Conservation (phyloP, 2,888 invertebrate species). For the Caenorhabditis plicata region DNA sequence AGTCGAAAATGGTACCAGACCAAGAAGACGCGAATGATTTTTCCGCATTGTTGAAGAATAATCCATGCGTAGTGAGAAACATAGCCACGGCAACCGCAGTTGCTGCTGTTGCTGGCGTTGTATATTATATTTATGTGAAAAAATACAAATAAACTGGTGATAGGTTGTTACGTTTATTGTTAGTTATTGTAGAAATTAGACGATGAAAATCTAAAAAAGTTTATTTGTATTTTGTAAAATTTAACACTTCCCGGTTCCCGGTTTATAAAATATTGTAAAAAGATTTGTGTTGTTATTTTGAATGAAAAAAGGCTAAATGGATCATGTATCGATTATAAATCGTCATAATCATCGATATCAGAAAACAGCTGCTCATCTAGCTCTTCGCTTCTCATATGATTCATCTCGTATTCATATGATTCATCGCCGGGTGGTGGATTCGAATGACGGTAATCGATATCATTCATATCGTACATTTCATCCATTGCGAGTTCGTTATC, state of each 20-base stretch:
- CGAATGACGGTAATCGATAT: slow-evolving; percentile 9
- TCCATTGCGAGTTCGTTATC: slow-evolving; percentile 20
- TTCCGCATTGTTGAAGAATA: slow-evolving; percentile 30
- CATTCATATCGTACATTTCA: slow-evolving; percentile 26
- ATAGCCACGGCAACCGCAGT: slow-evolving; percentile 31
- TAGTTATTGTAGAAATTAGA: neutral
- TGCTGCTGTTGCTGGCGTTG: slow-evolving; percentile 34
- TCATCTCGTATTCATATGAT: slow-evolving; percentile 1
- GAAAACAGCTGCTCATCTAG: slow-evolving; percentile 40
- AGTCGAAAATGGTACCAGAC: slow-evolving; percentile 28
- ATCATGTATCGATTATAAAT: too few species aligned
- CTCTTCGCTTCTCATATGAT: slow-evolving; percentile 5
- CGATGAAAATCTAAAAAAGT: neutral
- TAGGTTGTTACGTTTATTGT: neutral
- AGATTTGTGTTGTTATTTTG: neutral
- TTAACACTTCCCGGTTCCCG: neutral
- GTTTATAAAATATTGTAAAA: neutral
- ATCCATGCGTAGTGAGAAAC: slow-evolving; percentile 29
- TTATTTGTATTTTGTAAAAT: neutral
- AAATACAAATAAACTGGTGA: slow-evolving; percentile 19
- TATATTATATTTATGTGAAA: slow-evolving; percentile 34
- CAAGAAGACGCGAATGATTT: slow-evolving; percentile 21
- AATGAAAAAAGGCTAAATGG: neutral
- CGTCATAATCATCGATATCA: slow-evolving; percentile 58
- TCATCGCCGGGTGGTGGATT: slow-evolving; percentile 3